Evolutionary conservation across 2,888 invertebrate genomes (phyloP).

Genomic region (Conomelus anceps): DNA sequence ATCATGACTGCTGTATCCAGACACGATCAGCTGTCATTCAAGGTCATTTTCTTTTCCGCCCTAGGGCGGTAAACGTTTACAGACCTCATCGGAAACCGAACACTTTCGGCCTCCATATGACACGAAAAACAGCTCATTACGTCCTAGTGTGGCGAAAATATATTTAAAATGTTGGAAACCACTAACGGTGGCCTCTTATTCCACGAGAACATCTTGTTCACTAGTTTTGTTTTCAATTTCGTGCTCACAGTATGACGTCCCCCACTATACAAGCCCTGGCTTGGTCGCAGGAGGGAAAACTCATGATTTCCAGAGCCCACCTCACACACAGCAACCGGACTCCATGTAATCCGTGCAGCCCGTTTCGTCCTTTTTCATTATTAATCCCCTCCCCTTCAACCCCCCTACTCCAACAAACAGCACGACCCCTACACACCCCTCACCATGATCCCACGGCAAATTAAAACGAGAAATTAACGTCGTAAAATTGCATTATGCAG

Average conservation of each 20-base stretch:
- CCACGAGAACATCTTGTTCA: not conserved
- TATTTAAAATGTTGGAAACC: not conserved
- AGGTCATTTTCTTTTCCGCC: too few relatives aligned
- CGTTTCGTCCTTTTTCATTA: slow-evolving; percentile 4
- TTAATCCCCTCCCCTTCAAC: not conserved
- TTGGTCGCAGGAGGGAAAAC: too few relatives aligned
- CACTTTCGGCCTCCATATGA: too few relatives aligned
- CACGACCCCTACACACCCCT: not conserved
- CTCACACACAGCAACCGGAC: not conserved
- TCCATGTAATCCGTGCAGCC: not conserved
- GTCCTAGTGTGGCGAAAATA: not conserved
- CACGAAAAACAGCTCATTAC: too few relatives aligned
- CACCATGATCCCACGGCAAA: not conserved
- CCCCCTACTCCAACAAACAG: not conserved
- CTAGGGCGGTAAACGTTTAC: too few relatives aligned
- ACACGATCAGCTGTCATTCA: too few relatives aligned
- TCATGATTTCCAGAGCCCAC: not conserved
- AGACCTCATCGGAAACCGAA: too few relatives aligned
- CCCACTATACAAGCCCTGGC: not conserved
- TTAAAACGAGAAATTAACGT: slow-evolving; percentile 12
- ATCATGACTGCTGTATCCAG: too few relatives aligned
- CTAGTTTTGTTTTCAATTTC: not conserved
- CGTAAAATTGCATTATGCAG: slow-evolving; percentile 14
- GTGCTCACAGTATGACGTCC: not conserved
- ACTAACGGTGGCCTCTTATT: not conserved